Evolutionary conservation across 2,113 vertebrate species (phyloP), one percentile per base, ranked within the genome.

Genomic region (Cololabis saira): DNA sequence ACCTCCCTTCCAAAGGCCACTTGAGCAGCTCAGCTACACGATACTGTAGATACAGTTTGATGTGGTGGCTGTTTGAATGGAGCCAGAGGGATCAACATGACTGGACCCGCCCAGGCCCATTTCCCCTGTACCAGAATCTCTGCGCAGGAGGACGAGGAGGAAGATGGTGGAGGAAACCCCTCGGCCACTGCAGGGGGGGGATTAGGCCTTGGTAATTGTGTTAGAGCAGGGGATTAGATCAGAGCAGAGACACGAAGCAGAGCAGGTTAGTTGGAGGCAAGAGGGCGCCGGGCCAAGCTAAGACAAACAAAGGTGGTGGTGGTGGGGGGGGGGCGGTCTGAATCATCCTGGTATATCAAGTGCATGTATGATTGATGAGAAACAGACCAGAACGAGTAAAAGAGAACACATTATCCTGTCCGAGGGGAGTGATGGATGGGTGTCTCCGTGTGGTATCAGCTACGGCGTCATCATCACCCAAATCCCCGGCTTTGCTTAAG

Each of bases 161-260:
- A 86, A 66, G 80, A 67, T 42, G 0, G 48, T 70, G 19, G 45
- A 78, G 64, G 74, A 73, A 80, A 47, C 65, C 72, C 71, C 60
- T 71, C 24, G 14, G 75, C 69, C 51, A n/a, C 49, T 33, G 40
- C 51, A 33, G 60, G 48, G 53, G 71, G 54, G 15, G 72, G 86
- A 85, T 89, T 90, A 86, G 12, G 66, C 16, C 18, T 77, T 85
- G 76, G 61, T 85, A 87, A 91, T 74, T 86, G 80, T 80, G 76
- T 87, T 88, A 81, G 61, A 78, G 72, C 58, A 81, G 61, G 60
- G 83, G 89, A 90, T 91, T 87, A 89, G 77, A 87, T 87, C 72
- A 83, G 57, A 72, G 63, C 50, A 33, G 48, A 69, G 67, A 37
- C 61, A 62, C 37, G 21, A 30, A 6, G 59, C 43, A 53, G 75